Percentiles rank a stretch among this genome's conserved stretches.
These are phyloP conservation scores for Tetranychus piercei DNA, from an alignment of 2,888 invertebrate species.

Conservation along the genomic window DNA sequence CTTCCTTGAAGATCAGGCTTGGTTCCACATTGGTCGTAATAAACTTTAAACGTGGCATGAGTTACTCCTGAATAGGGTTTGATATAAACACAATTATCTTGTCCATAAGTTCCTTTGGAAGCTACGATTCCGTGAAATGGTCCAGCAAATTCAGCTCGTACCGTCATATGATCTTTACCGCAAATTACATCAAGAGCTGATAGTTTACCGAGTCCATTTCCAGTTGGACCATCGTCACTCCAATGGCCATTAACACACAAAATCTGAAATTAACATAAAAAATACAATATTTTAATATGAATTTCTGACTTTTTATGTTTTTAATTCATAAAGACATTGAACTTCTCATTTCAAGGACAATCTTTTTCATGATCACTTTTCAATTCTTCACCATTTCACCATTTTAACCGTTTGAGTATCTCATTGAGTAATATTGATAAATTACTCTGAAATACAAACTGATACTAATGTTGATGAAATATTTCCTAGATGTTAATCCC, in stretches of 20 bases:
- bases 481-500: no score
- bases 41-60: conserved; percentile 28
- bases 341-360: no score
- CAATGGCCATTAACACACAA: background rate
- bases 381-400: no score
- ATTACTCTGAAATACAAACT: no score
- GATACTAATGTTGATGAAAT: no score
- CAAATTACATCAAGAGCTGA: conserved; percentile 66
- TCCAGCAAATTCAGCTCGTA: conserved; percentile 53
- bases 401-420: no score
- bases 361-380: no score
- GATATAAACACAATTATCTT: conserved; percentile 71
- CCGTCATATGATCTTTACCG: conserved; percentile 86
- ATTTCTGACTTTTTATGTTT: no score
- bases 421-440: no score
- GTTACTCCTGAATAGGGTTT: conserved; percentile 29
- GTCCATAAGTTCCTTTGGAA: conserved; percentile 51
- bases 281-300: no score
- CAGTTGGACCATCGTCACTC: background rate
- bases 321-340: no score
- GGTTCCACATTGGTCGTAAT: conserved; percentile 41
- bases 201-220: conserved; percentile 17
- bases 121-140: conserved; percentile 52
- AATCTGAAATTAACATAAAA: no score
- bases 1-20: conserved; percentile 72